Percentiles rank a stretch among this genome's conserved stretches.
phyloP scores from a whole-genome alignment of 2,888 invertebrate genomes.

The Lomographa bimaculata region DNA sequence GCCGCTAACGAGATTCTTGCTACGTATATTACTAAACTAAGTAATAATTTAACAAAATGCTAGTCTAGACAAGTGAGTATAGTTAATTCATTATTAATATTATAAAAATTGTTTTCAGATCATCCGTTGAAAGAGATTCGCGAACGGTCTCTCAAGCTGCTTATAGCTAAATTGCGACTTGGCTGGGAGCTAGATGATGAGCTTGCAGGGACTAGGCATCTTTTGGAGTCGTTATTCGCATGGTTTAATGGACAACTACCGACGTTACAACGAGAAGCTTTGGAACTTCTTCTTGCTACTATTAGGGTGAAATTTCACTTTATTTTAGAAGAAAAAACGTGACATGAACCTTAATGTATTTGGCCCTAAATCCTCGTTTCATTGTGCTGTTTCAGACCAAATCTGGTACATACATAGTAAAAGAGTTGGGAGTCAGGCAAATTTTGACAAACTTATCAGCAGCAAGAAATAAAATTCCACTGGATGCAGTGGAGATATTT shows the following conservation, averaged over 20 bases:
- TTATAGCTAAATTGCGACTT: constrained; percentile 85
- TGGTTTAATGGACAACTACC: constrained; percentile 85
- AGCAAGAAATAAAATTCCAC: constrained; percentile 64
- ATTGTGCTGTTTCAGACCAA: constrained; percentile 83
- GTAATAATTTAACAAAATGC: constrained; percentile 34
- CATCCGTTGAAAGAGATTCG: constrained; percentile 84
- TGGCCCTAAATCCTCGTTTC: too few relatives aligned
- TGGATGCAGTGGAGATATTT: constrained; percentile 59
- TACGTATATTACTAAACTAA: constrained; percentile 62
- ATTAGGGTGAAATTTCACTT: constrained; percentile 84
- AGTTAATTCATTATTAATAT: background rate
- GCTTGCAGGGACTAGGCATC: constrained; percentile 81
- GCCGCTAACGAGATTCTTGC: constrained; percentile 38
- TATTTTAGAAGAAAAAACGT: too few relatives aligned
- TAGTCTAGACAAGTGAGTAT: background rate
- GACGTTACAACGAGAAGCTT: constrained; percentile 80
- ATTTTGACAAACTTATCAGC: constrained; percentile 66
- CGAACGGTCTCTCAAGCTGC: constrained; percentile 76
- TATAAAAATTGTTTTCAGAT: constrained; percentile 68
- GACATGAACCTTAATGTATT: too few relatives aligned
- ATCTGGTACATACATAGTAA: constrained; percentile 75
- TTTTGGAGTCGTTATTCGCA: constrained; percentile 82
- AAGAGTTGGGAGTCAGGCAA: constrained; percentile 70
- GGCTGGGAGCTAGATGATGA: constrained; percentile 86
- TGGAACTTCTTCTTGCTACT: constrained; percentile 80